Conservation (phyloP, 2,797 vertebrate genomes). For the Borostomias antarcticus region DNA sequence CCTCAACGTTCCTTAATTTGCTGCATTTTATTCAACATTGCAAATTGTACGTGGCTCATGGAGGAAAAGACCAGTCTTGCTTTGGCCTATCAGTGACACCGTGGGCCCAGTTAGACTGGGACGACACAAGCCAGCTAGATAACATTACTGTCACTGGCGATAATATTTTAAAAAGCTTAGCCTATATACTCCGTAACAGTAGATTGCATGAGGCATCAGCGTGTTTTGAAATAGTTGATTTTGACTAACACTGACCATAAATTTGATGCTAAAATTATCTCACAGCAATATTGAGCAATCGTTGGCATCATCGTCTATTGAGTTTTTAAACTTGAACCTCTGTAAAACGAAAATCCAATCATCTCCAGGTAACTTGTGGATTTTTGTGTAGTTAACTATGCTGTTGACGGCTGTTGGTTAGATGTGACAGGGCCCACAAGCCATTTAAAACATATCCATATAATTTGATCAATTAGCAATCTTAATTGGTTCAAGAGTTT, state of each 20-base stretch:
- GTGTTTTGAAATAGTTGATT: no score
- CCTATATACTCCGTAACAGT: no score
- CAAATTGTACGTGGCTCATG: not conserved
- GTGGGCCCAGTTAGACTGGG: not conserved
- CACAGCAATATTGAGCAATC: not conserved
- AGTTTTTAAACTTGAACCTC: not conserved
- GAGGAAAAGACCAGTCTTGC: not conserved
- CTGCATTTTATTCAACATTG: not conserved
- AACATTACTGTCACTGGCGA: no score
- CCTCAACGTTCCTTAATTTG: not conserved
- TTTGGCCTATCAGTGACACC: not conserved
- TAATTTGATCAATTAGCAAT: constrained; percentile 16
- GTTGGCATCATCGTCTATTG: not conserved
- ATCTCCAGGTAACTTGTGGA: not conserved
- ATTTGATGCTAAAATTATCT: not conserved
- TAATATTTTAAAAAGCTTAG: not conserved
- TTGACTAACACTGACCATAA: not conserved
- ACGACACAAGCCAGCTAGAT: no score
- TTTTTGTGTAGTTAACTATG: not conserved
- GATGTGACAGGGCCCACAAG: not conserved
- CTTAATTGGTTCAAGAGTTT: not conserved
- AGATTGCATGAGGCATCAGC: no score
- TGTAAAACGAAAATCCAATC: not conserved
- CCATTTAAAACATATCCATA: not conserved
- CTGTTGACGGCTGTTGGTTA: not conserved